phyloP scores from a whole-genome alignment of 23 tunicate genomes.

The Phallusia fumigata region DNA sequence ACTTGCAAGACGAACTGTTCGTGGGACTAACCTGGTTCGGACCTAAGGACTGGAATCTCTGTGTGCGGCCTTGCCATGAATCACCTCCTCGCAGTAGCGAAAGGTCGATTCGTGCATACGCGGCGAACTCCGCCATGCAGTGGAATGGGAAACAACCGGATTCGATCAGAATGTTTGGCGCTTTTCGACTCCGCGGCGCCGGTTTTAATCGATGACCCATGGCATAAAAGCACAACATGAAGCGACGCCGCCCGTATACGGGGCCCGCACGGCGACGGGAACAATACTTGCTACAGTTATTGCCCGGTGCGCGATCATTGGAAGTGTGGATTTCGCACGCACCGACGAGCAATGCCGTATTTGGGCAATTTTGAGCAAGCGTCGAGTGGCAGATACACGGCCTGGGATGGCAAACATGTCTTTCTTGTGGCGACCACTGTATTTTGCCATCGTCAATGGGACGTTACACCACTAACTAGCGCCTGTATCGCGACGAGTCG shows the following conservation, averaged over 20 bases:
- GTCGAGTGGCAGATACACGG: neutral
- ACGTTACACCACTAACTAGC: neutral
- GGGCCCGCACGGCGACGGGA: neutral
- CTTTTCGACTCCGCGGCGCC: slow-evolving; percentile 2
- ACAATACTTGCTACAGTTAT: slow-evolving; percentile 14
- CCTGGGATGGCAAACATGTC: neutral
- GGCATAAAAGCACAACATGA: slow-evolving; percentile 2
- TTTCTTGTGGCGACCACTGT: neutral
- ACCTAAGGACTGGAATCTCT: too few relatives aligned
- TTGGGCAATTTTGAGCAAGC: neutral
- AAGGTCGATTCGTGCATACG: too few relatives aligned
- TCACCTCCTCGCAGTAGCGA: too few relatives aligned
- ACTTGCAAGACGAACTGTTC: too few relatives aligned
- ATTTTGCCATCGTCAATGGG: neutral
- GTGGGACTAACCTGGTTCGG: too few relatives aligned
- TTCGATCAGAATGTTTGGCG: slow-evolving; percentile 1
- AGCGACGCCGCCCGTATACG: slow-evolving; percentile 2
- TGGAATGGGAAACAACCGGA: slow-evolving; percentile 1
- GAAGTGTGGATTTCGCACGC: slow-evolving; percentile 6
- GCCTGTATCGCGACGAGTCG: neutral
- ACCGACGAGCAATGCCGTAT: slow-evolving; percentile 12
- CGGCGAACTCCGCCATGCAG: neutral
- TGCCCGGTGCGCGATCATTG: neutral
- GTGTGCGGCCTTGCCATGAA: too few relatives aligned
- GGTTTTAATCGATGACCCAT: neutral